Evolutionary conservation across 2,888 invertebrate species (phyloP).

Genomic region (Ichneumoninae sp.): DNA sequence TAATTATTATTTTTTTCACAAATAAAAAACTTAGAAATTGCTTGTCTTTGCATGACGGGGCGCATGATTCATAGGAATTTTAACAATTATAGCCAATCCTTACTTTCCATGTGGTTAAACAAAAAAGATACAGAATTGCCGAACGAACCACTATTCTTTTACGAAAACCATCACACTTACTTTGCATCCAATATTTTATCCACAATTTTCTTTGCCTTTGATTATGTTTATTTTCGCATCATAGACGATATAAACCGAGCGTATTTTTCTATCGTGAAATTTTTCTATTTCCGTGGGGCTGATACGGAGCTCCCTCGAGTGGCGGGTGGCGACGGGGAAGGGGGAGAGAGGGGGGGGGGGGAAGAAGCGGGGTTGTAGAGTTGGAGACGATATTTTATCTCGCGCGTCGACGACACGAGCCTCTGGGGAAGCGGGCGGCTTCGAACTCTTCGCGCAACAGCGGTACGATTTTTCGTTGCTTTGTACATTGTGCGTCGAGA

Average conservation of each 20-base stretch:
- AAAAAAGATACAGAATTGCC: no score
- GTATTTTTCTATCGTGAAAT: conserved; percentile 46
- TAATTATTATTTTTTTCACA: no score
- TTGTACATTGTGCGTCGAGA: conserved; percentile 14
- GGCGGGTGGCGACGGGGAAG: neutral
- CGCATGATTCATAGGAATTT: no score
- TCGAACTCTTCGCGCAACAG: conserved; percentile 22
- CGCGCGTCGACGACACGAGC: conserved; percentile 45
- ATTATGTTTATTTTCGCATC: neutral
- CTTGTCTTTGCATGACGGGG: no score
- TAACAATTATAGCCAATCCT: no score
- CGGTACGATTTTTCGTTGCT: conserved; percentile 23
- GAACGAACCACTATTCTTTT: neutral
- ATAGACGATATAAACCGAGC: conserved; percentile 3
- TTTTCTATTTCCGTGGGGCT: conserved; percentile 53
- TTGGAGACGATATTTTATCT: conserved; percentile 55
- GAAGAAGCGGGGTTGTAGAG: neutral
- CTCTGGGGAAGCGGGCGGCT: conserved; percentile 26
- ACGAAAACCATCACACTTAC: neutral
- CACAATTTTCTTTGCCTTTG: neutral
- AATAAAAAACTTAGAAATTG: no score
- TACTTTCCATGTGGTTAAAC: no score
- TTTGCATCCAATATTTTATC: neutral
- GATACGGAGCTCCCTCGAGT: neutral
- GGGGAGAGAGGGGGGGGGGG: no score